Evolutionary conservation across 2,113 vertebrate species (phyloP), one percentile per base, ranked within the genome.

Genomic region (Stigmatopora nigra): DNA sequence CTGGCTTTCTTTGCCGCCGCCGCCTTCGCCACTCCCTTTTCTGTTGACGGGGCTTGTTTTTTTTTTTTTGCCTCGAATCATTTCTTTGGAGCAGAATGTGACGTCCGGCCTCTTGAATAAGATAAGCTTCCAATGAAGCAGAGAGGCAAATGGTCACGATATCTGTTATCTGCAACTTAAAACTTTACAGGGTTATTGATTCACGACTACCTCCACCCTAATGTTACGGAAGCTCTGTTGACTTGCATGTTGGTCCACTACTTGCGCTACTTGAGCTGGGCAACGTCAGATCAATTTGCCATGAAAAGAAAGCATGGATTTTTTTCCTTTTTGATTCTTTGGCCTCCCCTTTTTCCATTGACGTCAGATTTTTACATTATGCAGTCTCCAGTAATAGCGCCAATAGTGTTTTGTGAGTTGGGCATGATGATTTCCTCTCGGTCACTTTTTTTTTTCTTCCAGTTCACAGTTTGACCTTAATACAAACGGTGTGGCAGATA

Each of bases 361-460:
- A 60, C 36, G 57, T 60, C 57, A 60, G 57, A n/a, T 41, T 60
- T 60, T 60, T 60, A 44, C 57, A 41, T 60, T 19, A 61, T 45
- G 41, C 17, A 22, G 11, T 60, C 57, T 60, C 57, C 57, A 44
- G 15, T 60, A 41, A 60, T 41, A 60, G 57, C 19, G 19, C 19
- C 11, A 61, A n/a, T n/a, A 45, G 19, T 11, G 13, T 45, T 61
- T 61, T 61, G 59, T 61, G 59, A 61, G 41, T 61, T 61, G 20
- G 41, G 12, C 38, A 45, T 45, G 59, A 14, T 61, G 38, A 20
- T 20, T 20, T 38, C 5, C 5, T 12, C 2, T 5, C 22, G 6
- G 22, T 5, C 6, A 56, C 13, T 56, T 2, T 31, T 13, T 16
- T 31, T 16, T 31, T 13, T 56, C 0, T 5, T 7, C 7, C 25